These are phyloP conservation scores for Stichodactyla helianthus DNA, from an alignment of 64 coral and sea anemone genomes.

Conservation along the genomic window DNA sequence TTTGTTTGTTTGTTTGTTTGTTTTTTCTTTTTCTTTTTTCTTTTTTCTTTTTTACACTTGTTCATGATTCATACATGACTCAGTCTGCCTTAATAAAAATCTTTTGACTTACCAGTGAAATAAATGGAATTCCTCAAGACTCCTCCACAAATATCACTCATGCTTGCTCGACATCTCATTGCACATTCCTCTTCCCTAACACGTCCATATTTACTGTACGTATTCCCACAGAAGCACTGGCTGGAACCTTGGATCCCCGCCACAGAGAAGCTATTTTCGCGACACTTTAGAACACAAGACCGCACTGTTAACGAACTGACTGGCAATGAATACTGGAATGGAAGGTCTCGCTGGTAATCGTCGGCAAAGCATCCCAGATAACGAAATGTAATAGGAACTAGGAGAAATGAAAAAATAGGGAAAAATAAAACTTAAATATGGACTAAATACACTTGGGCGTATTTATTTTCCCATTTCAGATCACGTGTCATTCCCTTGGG, in stretches of 20 bases:
- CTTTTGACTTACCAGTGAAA: slow-evolving; percentile 50
- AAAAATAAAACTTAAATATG: neutral
- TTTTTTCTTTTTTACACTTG: too few species aligned
- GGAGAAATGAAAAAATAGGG: neutral
- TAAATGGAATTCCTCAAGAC: slow-evolving; percentile 63
- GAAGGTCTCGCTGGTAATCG: slow-evolving; percentile 29
- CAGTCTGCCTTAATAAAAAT: too few species aligned
- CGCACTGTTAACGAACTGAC: slow-evolving; percentile 53
- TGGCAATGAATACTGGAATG: slow-evolving; percentile 18
- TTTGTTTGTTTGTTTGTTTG: too few species aligned
- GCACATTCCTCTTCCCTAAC: slow-evolving; percentile 52
- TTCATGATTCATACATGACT: too few species aligned
- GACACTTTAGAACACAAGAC: slow-evolving; percentile 55
- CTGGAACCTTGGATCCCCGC: slow-evolving; percentile 62
- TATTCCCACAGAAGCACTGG: slow-evolving; percentile 56
- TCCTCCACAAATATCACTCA: slow-evolving; percentile 60
- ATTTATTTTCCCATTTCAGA: too few species aligned
- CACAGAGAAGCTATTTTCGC: slow-evolving; percentile 36
- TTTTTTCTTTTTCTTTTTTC: too few species aligned
- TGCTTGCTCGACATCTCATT: slow-evolving; percentile 36
- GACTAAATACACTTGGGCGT: too few species aligned
- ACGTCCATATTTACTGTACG: slow-evolving; percentile 68
- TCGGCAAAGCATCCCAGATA: slow-evolving; percentile 54
- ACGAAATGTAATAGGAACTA: slow-evolving; percentile 17
- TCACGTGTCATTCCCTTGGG: too few species aligned